Evolutionary conservation across 2,888 invertebrate genomes (phyloP), one percentile per base, ranked within the genome.

Genomic region (Polyommatus icarus): DNA sequence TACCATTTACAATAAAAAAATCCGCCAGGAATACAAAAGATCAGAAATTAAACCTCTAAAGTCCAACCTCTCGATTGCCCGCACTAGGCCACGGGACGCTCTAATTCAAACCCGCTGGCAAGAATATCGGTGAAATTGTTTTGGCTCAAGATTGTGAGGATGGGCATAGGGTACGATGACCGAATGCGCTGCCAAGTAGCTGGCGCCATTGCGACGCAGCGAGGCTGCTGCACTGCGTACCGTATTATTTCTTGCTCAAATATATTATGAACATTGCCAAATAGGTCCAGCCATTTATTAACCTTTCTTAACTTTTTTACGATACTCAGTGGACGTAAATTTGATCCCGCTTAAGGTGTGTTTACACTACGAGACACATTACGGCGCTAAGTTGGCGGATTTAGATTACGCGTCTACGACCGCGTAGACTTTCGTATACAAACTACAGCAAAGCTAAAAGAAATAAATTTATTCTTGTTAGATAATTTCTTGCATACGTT

Each of bases 111-210:
- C 40, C 46, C 85, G 85, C 87, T 90, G 89, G 90, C 90, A 91
- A 90, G 92, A 90, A 90, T 90, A 92, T 93, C 90, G 91, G 90
- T 87, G 87, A 91, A 94, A 94, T 93, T 93, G 93, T 92, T 93
- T 93, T 93, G 94, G 94, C 87, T 86, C 85, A 82, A 83, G 85
- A 82, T 85, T 88, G 87, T 85, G 86, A 92, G 92, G 92, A 92
- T 93, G 67, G 67, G 67, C 92, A 92, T 92, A 86, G 86, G 87
- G 93, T 88, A 93, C 92, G 88, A 88, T 93, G 93, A 93, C 93
- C 93, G 93, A 90, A 87, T 83, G 86, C 86, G 83, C 84, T 93
- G 94, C 94, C 94, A 94, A 93, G 89, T 89, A 85, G 87, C 89
- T 89, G 94, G 93, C 94, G 94, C 94, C 93, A 84, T 84, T 87